Conservation (phyloP, 1,140 invertebrate genomes). For the Reticulitermes speratus region DNA sequence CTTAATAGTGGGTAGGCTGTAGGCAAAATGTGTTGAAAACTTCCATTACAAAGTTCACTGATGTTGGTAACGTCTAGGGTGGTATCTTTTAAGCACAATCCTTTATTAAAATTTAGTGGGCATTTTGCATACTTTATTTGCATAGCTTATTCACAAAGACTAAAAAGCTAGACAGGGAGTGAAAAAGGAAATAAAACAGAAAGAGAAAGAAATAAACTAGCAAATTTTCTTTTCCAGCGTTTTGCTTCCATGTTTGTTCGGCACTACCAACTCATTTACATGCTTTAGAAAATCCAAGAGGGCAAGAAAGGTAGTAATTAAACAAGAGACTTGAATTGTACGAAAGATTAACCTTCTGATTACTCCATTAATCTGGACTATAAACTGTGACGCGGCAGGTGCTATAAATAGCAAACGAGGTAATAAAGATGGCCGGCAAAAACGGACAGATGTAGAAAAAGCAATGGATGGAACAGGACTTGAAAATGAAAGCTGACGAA, state of each 20-base stretch:
- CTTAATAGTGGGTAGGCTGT: not conserved
- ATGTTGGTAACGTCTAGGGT: not conserved
- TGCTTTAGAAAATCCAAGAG: not conserved
- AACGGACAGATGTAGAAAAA: no score
- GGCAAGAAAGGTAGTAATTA: not conserved
- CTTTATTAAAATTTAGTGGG: constrained; percentile 20
- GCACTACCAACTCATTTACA: not conserved
- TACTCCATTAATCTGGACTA: not conserved
- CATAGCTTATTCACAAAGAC: not conserved
- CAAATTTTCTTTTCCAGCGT: not conserved
- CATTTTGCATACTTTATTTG: constrained; percentile 13
- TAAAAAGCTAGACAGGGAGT: not conserved
- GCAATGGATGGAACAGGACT: no score
- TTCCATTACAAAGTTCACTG: constrained; percentile 18
- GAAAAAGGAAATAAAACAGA: not conserved
- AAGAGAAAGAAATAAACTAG: not conserved
- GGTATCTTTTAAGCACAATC: not conserved
- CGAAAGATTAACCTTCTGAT: not conserved
- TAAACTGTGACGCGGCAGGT: not conserved
- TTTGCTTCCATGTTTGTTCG: not conserved
- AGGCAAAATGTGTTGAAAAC: constrained; percentile 11
- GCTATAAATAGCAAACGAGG: not conserved
- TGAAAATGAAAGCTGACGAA: no score
- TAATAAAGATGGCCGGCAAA: no score
- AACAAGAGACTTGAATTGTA: not conserved